These are phyloP conservation scores for Baryphthengus martii DNA, from an alignment of 2,113 vertebrate genomes.

Conservation along the genomic window DNA sequence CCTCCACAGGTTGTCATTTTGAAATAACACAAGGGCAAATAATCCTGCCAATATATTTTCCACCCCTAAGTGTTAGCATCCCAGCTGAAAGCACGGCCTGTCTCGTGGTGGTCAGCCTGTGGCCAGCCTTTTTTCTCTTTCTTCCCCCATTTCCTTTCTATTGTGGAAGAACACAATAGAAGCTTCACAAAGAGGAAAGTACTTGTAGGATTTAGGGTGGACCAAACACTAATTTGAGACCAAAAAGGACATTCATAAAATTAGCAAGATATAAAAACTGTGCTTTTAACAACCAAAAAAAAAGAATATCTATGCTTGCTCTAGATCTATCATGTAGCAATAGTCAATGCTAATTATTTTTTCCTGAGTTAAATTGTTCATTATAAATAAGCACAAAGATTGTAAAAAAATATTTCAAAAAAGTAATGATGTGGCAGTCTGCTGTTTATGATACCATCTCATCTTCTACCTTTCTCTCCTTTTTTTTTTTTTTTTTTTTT, in stretches of 20 bases:
- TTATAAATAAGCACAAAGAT: background rate
- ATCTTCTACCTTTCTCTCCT: background rate
- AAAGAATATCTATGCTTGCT: background rate
- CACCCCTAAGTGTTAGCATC: background rate
- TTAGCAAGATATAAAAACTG: background rate
- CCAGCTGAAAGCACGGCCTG: background rate
- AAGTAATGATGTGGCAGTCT: background rate
- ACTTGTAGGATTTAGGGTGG: constrained; percentile 27
- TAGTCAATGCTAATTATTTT: background rate
- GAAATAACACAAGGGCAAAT: background rate
- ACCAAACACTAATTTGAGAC: constrained; percentile 9
- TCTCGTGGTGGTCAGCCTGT: background rate
- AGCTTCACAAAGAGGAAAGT: constrained; percentile 23
- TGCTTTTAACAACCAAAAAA: background rate
- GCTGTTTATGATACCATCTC: background rate
- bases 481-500: background rate
- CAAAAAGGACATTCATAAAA: background rate
- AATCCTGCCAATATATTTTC: background rate
- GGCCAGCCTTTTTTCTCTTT: constrained; percentile 14
- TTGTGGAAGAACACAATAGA: constrained; percentile 51
- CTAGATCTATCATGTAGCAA: background rate
- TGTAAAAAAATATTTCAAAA: background rate
- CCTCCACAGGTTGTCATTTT: background rate
- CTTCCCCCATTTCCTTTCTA: constrained; percentile 35
- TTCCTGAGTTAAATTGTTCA: background rate